Conservation (phyloP, 1,140 invertebrate species). For the Mercenaria mercenaria region DNA sequence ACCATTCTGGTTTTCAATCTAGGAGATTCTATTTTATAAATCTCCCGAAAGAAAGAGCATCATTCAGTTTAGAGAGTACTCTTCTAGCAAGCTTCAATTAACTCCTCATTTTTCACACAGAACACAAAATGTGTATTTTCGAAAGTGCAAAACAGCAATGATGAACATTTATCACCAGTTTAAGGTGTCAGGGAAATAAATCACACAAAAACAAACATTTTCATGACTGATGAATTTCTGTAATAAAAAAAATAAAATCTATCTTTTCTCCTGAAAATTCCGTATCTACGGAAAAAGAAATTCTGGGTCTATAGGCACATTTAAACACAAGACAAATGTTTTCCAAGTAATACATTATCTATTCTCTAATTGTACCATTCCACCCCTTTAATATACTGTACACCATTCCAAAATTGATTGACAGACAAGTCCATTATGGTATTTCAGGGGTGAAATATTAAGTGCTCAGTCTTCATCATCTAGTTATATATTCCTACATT, state of each 20-base stretch:
- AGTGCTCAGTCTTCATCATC: background rate
- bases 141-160: slow-evolving; percentile 20
- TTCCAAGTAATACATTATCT: background rate
- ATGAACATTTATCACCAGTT: background rate
- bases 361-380: background rate
- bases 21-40: background rate
- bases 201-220: slow-evolving; percentile 17
- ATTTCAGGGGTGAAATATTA: too few relatives aligned
- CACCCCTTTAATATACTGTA: too few relatives aligned
- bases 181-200: slow-evolving; percentile 39
- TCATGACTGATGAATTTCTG: slow-evolving; percentile 16
- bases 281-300: slow-evolving; percentile 28
- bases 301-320: background rate
- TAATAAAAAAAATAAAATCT: slow-evolving; percentile 46
- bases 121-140: slow-evolving; percentile 24
- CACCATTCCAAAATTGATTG: too few relatives aligned
- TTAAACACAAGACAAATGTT: background rate
- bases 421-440: too few relatives aligned
- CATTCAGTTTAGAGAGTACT: slow-evolving; percentile 3
- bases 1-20: background rate
- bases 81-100: background rate
- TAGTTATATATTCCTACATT: too few relatives aligned
- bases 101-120: slow-evolving; percentile 41
- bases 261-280: slow-evolving; percentile 42
- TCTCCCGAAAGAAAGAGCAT: slow-evolving; percentile 21